phyloP scores from a whole-genome alignment of 1,140 invertebrate species.

The Yoshiicerus persimilis region DNA sequence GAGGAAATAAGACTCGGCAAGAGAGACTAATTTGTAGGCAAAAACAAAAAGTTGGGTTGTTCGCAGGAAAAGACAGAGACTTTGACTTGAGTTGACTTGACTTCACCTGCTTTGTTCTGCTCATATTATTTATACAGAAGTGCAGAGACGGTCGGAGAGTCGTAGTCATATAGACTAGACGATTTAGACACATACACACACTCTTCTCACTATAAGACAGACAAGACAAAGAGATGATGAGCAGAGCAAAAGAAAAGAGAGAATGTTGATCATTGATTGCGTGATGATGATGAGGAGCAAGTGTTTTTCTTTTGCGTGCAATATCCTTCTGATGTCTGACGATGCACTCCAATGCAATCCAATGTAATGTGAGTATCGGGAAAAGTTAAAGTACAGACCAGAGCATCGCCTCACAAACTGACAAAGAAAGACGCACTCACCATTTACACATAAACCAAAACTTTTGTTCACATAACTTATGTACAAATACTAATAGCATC shows the following conservation, averaged over 20 bases:
- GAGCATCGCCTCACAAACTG: too few species aligned
- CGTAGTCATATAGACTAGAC: neutral
- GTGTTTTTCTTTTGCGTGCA: slow-evolving; percentile 21
- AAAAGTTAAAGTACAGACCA: neutral
- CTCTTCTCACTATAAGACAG: neutral
- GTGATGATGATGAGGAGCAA: slow-evolving; percentile 19
- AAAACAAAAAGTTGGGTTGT: slow-evolving; percentile 12
- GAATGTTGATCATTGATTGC: slow-evolving; percentile 19
- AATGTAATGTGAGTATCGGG: neutral
- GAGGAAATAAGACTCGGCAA: neutral
- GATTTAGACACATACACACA: neutral
- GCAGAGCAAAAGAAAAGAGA: neutral
- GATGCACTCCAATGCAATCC: neutral
- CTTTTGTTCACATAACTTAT: neutral
- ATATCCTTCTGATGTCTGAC: neutral
- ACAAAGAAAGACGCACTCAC: neutral
- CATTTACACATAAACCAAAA: neutral
- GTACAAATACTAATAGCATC: neutral
- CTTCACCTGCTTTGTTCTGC: neutral
- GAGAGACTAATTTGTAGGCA: slow-evolving; percentile 22
- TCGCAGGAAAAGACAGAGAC: slow-evolving; percentile 13
- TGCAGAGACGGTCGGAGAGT: neutral
- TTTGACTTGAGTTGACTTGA: neutral
- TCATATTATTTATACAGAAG: neutral
- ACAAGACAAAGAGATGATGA: slow-evolving; percentile 20